Base-by-base conservation (phyloP, 2,888 invertebrate genomes). In the Girardia tigrina region DNA sequence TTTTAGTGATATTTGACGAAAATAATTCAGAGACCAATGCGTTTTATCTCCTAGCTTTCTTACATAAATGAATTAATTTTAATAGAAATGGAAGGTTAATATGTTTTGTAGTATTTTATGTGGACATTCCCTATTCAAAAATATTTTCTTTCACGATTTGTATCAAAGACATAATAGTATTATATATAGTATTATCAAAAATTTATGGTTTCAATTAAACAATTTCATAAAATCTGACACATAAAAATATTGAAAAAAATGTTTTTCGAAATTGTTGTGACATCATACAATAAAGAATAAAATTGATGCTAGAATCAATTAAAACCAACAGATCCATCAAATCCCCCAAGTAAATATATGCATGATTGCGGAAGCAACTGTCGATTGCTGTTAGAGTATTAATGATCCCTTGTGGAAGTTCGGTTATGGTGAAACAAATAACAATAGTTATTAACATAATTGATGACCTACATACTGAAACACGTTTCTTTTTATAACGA, bases 211-310 rank as follows among this genome's bases (percentile, higher is more conserved):
- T n/a, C n/a, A n/a, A n/a, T n/a, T n/a, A n/a, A n/a, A n/a, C n/a
- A n/a, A n/a, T 36, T 16, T 36, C 36, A 36, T 36, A 12, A 36
- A 36, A 36, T 36, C 16, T 36, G 8, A 16, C 8, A 36, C 36
- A 36, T 12, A 36, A 16, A 36, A 36, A 12, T 16, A 36, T 12
- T 12, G 36, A 36, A 12, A 36, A 16, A 79, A 87, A 86, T 0
- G 86, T 86, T 75, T 84, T 80, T 20, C 94, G 88, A 84, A 94
- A 94, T 87, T 93, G 93, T 79, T 91, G 88, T 78, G 92, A 92
- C 94, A 94, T 94, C 75, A 90, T 88, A 81, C 93, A 94, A 83
- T 94, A 94, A 42, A 94, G 87, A 78, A 94, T 89, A 82, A 94
- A 94, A 85, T 93, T 94, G 78, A 94, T 90, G 0, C 92, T 91